Conservation (phyloP, 92 coral and sea anemone genomes). For the Micromussa lordhowensis region DNA sequence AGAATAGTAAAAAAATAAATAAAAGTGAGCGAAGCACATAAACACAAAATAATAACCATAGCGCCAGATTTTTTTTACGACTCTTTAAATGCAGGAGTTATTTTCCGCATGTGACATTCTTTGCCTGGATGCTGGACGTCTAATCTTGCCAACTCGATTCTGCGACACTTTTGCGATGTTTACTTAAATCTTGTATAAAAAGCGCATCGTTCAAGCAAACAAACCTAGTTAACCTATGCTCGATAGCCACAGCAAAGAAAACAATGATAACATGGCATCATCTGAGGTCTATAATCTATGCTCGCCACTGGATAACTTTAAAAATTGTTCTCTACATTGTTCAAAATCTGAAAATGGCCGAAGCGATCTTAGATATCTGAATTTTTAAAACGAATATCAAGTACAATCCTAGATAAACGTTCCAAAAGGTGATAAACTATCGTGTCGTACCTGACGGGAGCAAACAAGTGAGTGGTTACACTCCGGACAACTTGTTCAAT, state of each 20-base stretch:
- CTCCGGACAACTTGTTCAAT: slow-evolving; percentile 66
- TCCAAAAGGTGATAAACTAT: not conserved
- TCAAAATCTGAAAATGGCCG: not conserved
- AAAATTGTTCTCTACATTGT: not conserved
- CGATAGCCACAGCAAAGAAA: not conserved
- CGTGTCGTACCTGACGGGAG: slow-evolving; percentile 65
- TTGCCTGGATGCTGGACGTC: not conserved
- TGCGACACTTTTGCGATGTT: not conserved
- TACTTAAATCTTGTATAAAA: not conserved
- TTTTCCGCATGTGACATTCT: not conserved
- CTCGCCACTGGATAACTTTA: not conserved
- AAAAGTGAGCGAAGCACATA: not conserved
- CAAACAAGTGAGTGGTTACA: slow-evolving; percentile 63
- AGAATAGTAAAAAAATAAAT: not conserved
- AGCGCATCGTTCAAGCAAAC: slow-evolving; percentile 1
- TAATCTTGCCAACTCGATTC: not conserved
- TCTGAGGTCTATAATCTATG: not conserved
- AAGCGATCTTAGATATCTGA: not conserved
- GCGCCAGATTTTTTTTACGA: not conserved
- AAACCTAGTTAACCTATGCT: not conserved
- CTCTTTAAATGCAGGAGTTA: not conserved
- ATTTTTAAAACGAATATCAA: not conserved
- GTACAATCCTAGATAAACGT: not conserved
- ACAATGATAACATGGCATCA: not conserved
- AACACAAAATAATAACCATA: not conserved